Conservation (phyloP, 2,888 invertebrate species). For the Drosophila tanythrix region DNA sequence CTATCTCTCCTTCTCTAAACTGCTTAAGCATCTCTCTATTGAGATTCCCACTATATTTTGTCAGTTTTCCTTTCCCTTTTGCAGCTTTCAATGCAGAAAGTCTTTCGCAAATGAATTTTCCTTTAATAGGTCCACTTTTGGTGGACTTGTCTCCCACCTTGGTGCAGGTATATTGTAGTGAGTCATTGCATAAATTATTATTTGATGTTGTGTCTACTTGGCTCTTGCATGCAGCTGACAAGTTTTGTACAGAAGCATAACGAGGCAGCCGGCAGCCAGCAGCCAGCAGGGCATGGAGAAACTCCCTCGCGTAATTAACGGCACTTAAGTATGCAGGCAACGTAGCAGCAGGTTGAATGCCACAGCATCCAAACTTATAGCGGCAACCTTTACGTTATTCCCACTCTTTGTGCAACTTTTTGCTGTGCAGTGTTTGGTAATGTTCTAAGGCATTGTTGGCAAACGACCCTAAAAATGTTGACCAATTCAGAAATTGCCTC, state of each 20-base stretch:
- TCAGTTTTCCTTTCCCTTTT: background rate
- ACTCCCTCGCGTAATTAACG: slow-evolving; percentile 21
- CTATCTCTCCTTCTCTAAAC: background rate
- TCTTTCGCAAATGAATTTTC: background rate
- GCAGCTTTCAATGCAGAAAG: background rate
- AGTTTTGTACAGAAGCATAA: slow-evolving; percentile 1
- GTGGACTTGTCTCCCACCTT: background rate
- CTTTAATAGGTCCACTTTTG: background rate
- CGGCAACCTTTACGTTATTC: background rate
- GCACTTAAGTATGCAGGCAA: slow-evolving; percentile 40
- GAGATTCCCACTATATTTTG: background rate
- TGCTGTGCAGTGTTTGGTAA: background rate
- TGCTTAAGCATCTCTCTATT: background rate
- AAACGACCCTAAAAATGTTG: slow-evolving; percentile 1
- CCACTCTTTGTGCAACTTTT: slow-evolving; percentile 13
- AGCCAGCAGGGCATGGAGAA: background rate
- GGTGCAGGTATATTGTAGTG: background rate
- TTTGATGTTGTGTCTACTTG: background rate
- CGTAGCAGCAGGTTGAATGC: slow-evolving; percentile 28
- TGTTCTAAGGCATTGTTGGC: slow-evolving; percentile 1
- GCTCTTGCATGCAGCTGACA: slow-evolving; percentile 6
- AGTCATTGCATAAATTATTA: background rate
- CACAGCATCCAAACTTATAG: slow-evolving; percentile 9
- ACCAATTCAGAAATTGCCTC: slow-evolving; percentile 15
- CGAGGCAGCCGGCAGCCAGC: background rate